phyloP scores from a whole-genome alignment of 2,113 vertebrate species.

The Strix uralensis region DNA sequence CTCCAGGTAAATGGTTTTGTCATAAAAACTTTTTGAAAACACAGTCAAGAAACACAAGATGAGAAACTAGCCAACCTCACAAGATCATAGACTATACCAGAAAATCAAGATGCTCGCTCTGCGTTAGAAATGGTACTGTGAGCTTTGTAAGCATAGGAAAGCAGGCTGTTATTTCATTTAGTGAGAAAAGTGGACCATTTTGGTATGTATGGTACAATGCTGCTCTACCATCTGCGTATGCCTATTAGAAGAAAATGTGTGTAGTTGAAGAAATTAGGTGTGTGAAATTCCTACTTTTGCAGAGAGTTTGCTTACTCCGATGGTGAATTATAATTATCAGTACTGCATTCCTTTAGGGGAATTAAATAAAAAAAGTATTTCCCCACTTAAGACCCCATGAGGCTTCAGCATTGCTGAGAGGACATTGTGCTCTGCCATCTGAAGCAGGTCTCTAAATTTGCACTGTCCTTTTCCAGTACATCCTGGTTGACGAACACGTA shows the following conservation, averaged over 20 bases:
- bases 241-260: not conserved
- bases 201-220: not conserved
- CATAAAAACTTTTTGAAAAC: not conserved
- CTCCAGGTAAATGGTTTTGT: not conserved
- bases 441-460: not conserved
- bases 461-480: not conserved
- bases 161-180: not conserved
- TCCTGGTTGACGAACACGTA: not conserved
- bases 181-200: not conserved
- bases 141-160: not conserved
- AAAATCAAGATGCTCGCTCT: not conserved
- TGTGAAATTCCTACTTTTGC: not conserved
- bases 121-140: fast-evolving
- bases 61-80: not conserved
- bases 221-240: not conserved
- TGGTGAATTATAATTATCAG: not conserved
- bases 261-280: not conserved
- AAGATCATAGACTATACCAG: not conserved
- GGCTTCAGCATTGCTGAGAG: not conserved
- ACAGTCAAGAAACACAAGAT: not conserved
- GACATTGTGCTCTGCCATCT: not conserved
- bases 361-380: not conserved
- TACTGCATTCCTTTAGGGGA: not conserved
- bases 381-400: not conserved
- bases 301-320: not conserved